phyloP scores from a whole-genome alignment of 2,113 vertebrate species.

The Tamias sibiricus region DNA sequence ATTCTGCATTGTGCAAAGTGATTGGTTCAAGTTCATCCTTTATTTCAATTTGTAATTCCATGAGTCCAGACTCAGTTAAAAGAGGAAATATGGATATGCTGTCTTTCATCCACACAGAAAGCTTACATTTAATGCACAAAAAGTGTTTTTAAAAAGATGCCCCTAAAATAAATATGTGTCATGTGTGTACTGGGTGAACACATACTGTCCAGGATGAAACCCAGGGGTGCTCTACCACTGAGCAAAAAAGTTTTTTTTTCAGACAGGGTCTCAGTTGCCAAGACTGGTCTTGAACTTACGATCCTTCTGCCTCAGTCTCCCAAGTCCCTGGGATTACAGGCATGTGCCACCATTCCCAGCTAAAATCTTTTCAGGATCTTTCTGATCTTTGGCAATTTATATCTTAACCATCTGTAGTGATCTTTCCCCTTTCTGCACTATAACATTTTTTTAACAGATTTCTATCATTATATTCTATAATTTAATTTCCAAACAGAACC shows the following conservation, averaged over 20 bases:
- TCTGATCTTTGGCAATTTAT: background rate
- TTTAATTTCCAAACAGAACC: conserved; percentile 23
- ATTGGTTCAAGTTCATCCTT: background rate
- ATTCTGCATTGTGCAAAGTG: too few species aligned
- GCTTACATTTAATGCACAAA: background rate
- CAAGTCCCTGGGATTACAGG: too few species aligned
- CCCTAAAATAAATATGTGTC: background rate
- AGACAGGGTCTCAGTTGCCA: too few species aligned
- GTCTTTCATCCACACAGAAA: background rate
- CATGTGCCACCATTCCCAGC: too few species aligned
- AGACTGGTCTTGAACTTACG: too few species aligned
- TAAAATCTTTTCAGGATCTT: background rate
- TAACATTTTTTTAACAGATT: conserved; percentile 41
- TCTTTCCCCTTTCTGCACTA: background rate
- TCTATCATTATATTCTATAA: background rate
- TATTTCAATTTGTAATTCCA: conserved; percentile 30
- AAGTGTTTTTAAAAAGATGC: background rate
- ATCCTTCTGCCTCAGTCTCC: too few species aligned
- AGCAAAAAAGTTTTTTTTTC: too few species aligned
- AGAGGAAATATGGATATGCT: background rate
- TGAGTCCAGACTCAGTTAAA: background rate
- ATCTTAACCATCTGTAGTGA: background rate
- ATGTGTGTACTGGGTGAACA: too few species aligned
- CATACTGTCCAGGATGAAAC: too few species aligned
- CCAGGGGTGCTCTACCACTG: too few species aligned